These are phyloP conservation scores for Ochropleura plecta DNA, from an alignment of 2,888 invertebrate species.

Conservation along the genomic window DNA sequence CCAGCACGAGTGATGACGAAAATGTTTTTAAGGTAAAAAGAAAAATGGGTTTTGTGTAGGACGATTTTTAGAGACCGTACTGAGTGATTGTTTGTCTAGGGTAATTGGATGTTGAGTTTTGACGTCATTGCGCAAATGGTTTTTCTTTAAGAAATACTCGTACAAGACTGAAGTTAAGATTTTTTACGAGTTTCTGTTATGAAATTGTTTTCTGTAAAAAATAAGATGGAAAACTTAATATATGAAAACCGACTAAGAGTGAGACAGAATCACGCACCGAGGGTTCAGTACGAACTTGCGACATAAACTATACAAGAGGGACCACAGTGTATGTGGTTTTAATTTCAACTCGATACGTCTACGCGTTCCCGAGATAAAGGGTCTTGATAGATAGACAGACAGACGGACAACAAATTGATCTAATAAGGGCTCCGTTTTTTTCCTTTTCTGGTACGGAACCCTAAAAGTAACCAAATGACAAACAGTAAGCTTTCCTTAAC, in stretches of 20 bases:
- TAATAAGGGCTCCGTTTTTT: no score
- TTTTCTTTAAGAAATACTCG: slow-evolving; percentile 14
- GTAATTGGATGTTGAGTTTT: slow-evolving; percentile 41
- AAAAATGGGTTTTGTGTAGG: slow-evolving; percentile 47
- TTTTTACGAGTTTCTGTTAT: background rate
- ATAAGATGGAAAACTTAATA: background rate
- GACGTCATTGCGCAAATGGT: slow-evolving; percentile 24
- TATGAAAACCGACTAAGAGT: no score
- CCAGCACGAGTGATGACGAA: slow-evolving; percentile 76
- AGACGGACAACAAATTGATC: no score
- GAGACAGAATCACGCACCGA: no score
- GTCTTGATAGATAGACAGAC: no score
- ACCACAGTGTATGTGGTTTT: no score
- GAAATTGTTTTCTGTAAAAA: background rate
- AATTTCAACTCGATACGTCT: no score
- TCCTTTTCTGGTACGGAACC: no score
- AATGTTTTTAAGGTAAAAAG: slow-evolving; percentile 70
- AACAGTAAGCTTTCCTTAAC: background rate
- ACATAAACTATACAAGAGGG: no score
- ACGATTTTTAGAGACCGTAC: slow-evolving; percentile 29
- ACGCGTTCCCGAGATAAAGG: no score
- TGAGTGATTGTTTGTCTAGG: slow-evolving; percentile 38
- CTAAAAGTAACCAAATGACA: background rate
- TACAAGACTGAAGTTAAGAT: background rate
- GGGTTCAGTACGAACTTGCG: no score